Percentiles rank a stretch among this genome's conserved stretches.
Evolutionary conservation across 92 coral and sea anemone genomes (phyloP).

Genomic region (Diadumene lineata): DNA sequence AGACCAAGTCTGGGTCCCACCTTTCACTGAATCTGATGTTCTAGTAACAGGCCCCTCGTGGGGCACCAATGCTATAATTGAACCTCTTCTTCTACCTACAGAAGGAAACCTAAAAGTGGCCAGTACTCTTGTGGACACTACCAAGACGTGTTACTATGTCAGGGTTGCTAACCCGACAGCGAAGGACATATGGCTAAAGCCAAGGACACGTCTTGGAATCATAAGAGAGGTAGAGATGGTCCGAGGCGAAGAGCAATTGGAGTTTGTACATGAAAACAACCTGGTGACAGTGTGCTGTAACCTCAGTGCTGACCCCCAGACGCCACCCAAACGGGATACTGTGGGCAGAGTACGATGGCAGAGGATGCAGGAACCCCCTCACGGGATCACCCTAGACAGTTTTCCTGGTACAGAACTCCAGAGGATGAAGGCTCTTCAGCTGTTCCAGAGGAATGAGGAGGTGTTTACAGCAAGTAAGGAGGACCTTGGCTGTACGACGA

Average conservation of each 20-base stretch:
- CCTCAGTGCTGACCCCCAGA: conserved; percentile 39
- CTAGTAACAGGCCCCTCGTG: conserved; percentile 51
- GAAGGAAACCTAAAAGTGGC: conserved; percentile 59
- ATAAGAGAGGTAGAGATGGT: conserved; percentile 22
- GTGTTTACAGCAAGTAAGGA: conserved; percentile 32
- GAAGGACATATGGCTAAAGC: conserved; percentile 41
- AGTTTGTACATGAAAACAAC: conserved; percentile 27
- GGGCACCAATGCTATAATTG: conserved; percentile 58
- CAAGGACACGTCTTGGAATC: conserved; percentile 35
- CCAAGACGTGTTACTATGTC: conserved; percentile 50
- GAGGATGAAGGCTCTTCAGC: conserved; percentile 34
- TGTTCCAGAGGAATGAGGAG: conserved; percentile 42
- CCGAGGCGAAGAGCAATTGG: conserved; percentile 33
- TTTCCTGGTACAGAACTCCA: conserved; percentile 49
- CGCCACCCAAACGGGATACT: conserved; percentile 34
- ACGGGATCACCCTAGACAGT: conserved; percentile 35
- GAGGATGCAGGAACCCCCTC: conserved; percentile 11
- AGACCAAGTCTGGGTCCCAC: conserved; percentile 31
- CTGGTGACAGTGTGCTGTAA: conserved; percentile 60
- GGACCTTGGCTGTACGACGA: conserved; percentile 34
- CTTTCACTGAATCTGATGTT: conserved; percentile 25
- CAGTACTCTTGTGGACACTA: conserved; percentile 52
- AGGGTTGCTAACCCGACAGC: conserved; percentile 27
- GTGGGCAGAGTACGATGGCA: conserved; percentile 16
- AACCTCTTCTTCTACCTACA: conserved; percentile 44